phyloP scores from a whole-genome alignment of 2,113 vertebrate genomes.

The Chaetops frenatus region DNA sequence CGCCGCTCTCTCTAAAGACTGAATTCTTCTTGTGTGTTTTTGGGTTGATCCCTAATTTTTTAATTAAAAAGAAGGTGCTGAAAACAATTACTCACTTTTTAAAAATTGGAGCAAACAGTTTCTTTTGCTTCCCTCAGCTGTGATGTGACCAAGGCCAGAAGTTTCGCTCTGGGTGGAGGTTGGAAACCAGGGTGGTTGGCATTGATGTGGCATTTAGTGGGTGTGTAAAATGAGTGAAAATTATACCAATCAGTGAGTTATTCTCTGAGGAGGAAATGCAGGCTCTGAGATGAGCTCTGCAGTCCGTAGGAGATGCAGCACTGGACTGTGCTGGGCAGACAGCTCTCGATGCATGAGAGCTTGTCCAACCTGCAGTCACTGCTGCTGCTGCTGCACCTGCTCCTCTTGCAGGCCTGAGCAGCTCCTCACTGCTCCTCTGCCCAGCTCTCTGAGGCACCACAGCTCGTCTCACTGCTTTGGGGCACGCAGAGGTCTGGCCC shows the following conservation, averaged over 20 bases:
- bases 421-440: neutral
- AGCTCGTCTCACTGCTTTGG: neutral
- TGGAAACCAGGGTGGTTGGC: neutral
- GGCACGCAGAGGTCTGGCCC: neutral
- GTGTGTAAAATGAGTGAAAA: neutral
- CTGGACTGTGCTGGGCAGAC: neutral
- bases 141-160: neutral
- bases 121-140: neutral
- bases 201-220: neutral
- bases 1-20: neutral
- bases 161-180: neutral
- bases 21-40: neutral
- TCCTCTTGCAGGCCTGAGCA: neutral
- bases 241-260: neutral
- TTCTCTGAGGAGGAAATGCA: neutral
- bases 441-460: neutral
- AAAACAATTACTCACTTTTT: conserved; percentile 20
- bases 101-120: neutral
- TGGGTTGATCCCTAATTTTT: neutral
- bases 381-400: neutral
- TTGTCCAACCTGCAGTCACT: neutral
- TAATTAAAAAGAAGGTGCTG: conserved; percentile 10
- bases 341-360: accelerated
- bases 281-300: neutral
- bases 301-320: neutral